Base-by-base conservation (phyloP, 2,888 invertebrate species). In the Nipponacmea schrenckii region DNA sequence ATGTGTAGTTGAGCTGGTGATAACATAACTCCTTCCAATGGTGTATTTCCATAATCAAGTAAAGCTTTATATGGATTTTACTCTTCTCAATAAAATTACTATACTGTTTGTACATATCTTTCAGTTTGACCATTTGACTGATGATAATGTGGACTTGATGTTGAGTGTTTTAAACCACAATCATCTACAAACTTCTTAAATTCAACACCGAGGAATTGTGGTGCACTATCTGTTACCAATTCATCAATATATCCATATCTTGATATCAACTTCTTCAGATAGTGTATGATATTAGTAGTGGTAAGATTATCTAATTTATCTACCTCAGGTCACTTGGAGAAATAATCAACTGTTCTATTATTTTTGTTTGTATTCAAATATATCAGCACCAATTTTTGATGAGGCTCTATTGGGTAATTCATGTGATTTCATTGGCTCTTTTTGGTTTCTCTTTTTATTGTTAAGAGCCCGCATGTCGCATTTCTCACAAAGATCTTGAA, bases 311-410 rank as follows among this genome's bases (percentile, higher is more conserved):
- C 39, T 50, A 71, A 62, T 56, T 65, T 71, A 20, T 46, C 39
- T 50, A 71, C 62, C 44, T 74, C 70, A 8, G 72, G 68, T 27
- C 50, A 74, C 64, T 70, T 74, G 2, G 70, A 74, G 56, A 48
- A 76, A 62, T 69, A 72, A 48, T 74, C 72, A 17, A 70, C 68
- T 14, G 46, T 56, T n/a, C 72, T 70, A 74, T 39, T 72, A 45
- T 39, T 68, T 69, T 15, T 45, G 24, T 27, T 69, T 15, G 5
- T 62, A 50, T 45, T 66, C 62, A 69, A 74, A 74, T 31, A 71
- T 27, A 56, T 72, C 69, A 26, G 67, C 20, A 56, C 56, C 67
- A 15, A 74, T 14, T 67, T 69, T 67, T 20, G 63, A 50, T 71
- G 68, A 71, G 20, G 71, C 64, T 17, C 69, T 46, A 31, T 73